Conservation (phyloP, 2,113 vertebrate species). For the Lota lota region DNA sequence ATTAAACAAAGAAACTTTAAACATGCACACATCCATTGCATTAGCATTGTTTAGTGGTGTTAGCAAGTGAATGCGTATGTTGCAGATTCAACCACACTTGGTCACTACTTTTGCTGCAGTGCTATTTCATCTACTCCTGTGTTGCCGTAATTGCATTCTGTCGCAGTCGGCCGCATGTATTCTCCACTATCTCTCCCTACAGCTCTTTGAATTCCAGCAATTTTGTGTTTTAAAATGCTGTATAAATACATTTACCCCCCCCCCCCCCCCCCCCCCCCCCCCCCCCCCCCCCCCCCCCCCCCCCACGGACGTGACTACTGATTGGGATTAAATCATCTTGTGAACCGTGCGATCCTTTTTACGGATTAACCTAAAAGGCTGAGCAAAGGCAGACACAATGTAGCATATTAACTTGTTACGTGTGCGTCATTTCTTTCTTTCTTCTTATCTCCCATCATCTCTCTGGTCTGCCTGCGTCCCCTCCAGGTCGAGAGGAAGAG, state of each 20-base stretch:
- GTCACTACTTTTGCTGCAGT: neutral
- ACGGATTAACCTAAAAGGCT: neutral
- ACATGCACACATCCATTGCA: no score
- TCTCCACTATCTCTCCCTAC: neutral
- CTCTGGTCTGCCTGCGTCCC: slow-evolving; percentile 21
- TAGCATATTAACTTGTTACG: neutral
- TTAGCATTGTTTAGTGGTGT: no score
- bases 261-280: neutral
- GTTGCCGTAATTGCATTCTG: no score
- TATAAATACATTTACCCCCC: neutral
- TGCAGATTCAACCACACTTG: neutral
- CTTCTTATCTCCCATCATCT: neutral
- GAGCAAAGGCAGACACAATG: neutral
- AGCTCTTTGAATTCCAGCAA: neutral
- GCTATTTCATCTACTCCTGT: neutral
- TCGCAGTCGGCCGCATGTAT: no score
- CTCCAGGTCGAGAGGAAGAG: slow-evolving; percentile 95
- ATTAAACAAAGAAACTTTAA: no score
- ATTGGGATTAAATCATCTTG: neutral
- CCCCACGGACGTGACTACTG: neutral
- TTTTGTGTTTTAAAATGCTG: neutral
- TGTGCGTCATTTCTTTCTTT: neutral
- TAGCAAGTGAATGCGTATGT: no score
- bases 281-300: neutral
- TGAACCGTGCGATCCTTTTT: neutral